Conservation (phyloP, 2,797 vertebrate species). For the Gila robusta region DNA sequence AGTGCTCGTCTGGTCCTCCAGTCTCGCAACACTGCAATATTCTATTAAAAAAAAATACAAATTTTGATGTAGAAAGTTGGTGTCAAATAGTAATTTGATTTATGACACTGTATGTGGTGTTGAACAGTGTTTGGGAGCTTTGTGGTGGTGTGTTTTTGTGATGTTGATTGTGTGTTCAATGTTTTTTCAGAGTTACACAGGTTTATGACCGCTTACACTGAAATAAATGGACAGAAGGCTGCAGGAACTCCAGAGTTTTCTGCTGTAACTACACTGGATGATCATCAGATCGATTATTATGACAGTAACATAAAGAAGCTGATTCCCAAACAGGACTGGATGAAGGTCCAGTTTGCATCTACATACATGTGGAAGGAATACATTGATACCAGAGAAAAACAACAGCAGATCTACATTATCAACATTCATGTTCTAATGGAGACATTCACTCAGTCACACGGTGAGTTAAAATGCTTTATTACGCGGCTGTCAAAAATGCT, state of each 20-base stretch:
- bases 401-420: background rate
- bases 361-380: fast-evolving
- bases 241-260: background rate
- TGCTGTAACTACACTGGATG: background rate
- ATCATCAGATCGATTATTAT: background rate
- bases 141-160: too few relatives aligned
- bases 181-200: background rate
- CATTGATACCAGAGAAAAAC: fast-evolving
- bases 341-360: background rate
- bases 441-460: fast-evolving
- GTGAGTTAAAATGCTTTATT: background rate
- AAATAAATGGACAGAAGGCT: fast-evolving
- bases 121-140: background rate
- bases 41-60: too few relatives aligned
- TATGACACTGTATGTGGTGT: background rate
- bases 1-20: too few relatives aligned
- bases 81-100: too few relatives aligned
- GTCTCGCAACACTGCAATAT: too few relatives aligned
- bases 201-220: fast-evolving
- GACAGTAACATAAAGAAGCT: background rate
- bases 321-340: background rate
- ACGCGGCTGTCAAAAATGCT: background rate
- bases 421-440: fast-evolving
- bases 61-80: too few relatives aligned
- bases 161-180: background rate